Evolutionary conservation across 2,113 vertebrate species (phyloP).

Genomic region (Cebus imitator): DNA sequence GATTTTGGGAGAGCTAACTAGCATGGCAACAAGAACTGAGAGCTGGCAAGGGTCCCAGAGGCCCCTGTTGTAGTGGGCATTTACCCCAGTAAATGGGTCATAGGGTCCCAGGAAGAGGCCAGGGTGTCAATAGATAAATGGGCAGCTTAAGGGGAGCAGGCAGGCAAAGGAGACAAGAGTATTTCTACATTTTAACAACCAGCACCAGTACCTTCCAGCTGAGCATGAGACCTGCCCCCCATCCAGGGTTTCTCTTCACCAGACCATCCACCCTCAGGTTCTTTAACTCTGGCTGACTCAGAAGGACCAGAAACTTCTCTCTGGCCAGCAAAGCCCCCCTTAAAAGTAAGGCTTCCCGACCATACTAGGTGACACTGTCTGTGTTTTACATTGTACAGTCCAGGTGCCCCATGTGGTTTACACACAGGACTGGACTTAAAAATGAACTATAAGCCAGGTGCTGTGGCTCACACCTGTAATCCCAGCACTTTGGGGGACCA

Average conservation of each 20-base stretch:
- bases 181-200: not conserved
- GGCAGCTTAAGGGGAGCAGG: not conserved
- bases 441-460: not conserved
- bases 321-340: not conserved
- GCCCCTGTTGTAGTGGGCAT: not conserved
- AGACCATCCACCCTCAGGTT: not conserved
- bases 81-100: not conserved
- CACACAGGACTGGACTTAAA: not conserved
- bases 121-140: not conserved
- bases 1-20: not conserved
- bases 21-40: not conserved
- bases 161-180: not conserved
- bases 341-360: not conserved
- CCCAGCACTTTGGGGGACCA: no score
- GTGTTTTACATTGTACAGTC: no score
- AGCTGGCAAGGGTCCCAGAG: not conserved
- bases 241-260: not conserved
- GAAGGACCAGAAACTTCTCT: not conserved
- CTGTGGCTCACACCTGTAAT: no score
- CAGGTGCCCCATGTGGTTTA: not conserved
- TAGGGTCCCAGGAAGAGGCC: not conserved
- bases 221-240: fast-evolving
- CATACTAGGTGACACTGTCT: not conserved
- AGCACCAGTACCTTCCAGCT: not conserved
- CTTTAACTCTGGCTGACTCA: not conserved